A percentile compares a stretch with the other conserved stretches of the same genome.
Evolutionary conservation across 2,113 vertebrate species (phyloP).

Genomic region (Acrocephalus arundinaceus): DNA sequence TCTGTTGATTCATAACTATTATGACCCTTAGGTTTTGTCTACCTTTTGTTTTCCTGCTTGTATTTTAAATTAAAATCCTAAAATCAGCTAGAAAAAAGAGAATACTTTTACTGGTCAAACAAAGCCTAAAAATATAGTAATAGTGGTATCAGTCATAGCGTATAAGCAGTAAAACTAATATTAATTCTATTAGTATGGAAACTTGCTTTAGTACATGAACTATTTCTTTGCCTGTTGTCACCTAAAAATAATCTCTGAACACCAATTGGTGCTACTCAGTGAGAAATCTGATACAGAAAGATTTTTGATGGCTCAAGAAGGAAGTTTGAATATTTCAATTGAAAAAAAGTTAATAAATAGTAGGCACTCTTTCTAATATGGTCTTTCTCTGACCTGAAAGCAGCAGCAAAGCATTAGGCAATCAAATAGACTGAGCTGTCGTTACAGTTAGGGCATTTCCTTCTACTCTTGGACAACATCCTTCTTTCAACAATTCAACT

Average conservation of each 20-base stretch:
- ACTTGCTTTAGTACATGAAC: neutral
- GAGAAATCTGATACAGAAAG: neutral
- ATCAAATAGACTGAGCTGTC: neutral
- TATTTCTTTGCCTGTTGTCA: neutral
- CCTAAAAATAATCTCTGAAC: neutral
- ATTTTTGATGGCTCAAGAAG: neutral
- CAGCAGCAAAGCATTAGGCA: neutral
- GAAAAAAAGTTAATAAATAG: neutral
- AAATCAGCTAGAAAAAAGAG: neutral
- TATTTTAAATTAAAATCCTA: neutral
- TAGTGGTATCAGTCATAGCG: neutral
- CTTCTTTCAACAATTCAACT: neutral
- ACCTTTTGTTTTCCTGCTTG: neutral
- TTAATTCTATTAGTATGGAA: neutral
- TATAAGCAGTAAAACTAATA: neutral
- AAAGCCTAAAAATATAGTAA: neutral
- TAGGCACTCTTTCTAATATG: fast-evolving
- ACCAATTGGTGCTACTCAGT: neutral
- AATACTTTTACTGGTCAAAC: neutral
- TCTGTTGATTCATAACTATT: neutral
- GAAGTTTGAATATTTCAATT: neutral
- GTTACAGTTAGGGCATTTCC: neutral
- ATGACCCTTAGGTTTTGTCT: neutral
- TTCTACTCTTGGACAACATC: neutral
- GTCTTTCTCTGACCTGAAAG: neutral